Evolutionary conservation across 2,888 invertebrate genomes (phyloP).

Genomic region (Polietes domitor): DNA sequence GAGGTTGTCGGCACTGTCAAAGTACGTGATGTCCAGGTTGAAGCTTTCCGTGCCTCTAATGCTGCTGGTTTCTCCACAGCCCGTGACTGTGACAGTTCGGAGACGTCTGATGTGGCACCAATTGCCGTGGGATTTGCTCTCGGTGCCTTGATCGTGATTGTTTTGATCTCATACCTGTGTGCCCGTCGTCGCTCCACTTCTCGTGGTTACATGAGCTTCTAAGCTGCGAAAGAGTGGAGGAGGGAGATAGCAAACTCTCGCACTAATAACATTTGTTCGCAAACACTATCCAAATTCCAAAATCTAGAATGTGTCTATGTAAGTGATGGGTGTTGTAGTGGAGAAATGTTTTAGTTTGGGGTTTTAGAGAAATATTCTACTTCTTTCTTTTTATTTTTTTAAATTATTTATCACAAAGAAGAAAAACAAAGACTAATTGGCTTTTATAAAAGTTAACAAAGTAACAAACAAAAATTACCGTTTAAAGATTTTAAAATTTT

Average conservation of each 20-base stretch:
- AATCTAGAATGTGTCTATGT: not conserved
- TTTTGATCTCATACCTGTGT: slow-evolving; percentile 95
- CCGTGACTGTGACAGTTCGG: slow-evolving; percentile 87
- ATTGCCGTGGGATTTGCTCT: slow-evolving; percentile 98
- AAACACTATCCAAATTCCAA: too few species aligned
- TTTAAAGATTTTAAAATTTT: not conserved
- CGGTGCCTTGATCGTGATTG: slow-evolving; percentile 93
- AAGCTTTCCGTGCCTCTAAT: slow-evolving; percentile 85
- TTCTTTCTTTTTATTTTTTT: not conserved
- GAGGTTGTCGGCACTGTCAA: slow-evolving; percentile 81
- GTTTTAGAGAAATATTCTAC: slow-evolving; percentile 2
- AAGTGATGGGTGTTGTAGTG: not conserved
- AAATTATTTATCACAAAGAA: not conserved
- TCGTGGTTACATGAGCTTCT: slow-evolving; percentile 94
- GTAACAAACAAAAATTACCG: not conserved
- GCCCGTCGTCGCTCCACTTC: slow-evolving; percentile 93
- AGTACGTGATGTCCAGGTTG: slow-evolving; percentile 86
- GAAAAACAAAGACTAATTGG: not conserved
- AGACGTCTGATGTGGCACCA: slow-evolving; percentile 95
- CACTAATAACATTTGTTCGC: too few species aligned
- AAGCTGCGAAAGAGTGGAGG: too few species aligned
- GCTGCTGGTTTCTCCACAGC: slow-evolving; percentile 85
- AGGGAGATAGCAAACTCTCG: not conserved
- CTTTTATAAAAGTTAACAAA: not conserved
- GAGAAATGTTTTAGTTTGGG: not conserved